Percentiles rank a stretch among this genome's conserved stretches.
Conservation (phyloP, 2,888 invertebrate genomes). For the Beris morrisii region DNA sequence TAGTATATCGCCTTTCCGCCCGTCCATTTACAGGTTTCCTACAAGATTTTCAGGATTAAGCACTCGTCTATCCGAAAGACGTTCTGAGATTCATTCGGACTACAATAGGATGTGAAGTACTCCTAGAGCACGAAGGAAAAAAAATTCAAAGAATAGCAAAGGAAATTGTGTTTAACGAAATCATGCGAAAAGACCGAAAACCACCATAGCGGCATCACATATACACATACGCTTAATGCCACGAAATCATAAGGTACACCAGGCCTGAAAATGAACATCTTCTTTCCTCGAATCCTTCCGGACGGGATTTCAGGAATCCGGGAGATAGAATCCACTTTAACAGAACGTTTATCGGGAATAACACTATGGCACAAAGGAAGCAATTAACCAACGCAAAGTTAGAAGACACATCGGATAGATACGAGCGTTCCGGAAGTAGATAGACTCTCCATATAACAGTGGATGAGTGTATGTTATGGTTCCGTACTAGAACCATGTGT, state of each 20-base stretch:
- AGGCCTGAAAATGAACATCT: constrained; percentile 10
- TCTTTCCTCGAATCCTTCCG: neutral
- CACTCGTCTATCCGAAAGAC: constrained; percentile 9
- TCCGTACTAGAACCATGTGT: too few relatives aligned
- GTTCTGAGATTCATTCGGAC: constrained; percentile 19
- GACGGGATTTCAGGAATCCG: constrained; percentile 13
- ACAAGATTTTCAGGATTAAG: constrained; percentile 17
- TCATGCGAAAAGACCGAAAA: neutral
- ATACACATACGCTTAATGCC: too few relatives aligned
- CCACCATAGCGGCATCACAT: too few relatives aligned
- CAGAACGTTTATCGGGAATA: neutral
- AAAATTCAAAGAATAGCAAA: neutral
- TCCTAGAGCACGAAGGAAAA: neutral
- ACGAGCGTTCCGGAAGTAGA: too few relatives aligned
- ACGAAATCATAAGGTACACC: neutral
- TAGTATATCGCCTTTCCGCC: too few relatives aligned
- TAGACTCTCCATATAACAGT: too few relatives aligned
- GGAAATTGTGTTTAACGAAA: constrained; percentile 15
- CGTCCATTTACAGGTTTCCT: neutral
- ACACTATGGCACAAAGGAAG: constrained; percentile 26
- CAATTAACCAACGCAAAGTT: constrained; percentile 15
- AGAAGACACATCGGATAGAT: too few relatives aligned
- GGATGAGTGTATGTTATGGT: too few relatives aligned
- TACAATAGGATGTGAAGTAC: constrained; percentile 21
- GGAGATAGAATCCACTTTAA: neutral